Percentiles rank a stretch among this genome's conserved stretches.
phyloP scores from a whole-genome alignment of 2,888 invertebrate species.

The Bellardia pandia region DNA sequence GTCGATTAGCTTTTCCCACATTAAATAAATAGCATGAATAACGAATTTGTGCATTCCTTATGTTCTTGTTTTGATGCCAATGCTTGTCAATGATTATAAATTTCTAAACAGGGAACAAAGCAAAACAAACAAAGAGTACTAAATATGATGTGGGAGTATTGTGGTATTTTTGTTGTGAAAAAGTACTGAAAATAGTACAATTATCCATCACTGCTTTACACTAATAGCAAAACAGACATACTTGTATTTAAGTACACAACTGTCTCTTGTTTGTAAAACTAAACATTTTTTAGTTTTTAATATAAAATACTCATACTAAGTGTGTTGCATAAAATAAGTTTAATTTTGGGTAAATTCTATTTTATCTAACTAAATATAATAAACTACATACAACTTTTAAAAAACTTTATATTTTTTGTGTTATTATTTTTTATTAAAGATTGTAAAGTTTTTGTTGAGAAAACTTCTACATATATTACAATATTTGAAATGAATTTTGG shows the following conservation, averaged over 20 bases:
- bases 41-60: too few species aligned
- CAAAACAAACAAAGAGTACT: too few species aligned
- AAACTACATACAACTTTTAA: slow-evolving; percentile 19
- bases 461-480: neutral
- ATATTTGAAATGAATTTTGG: neutral
- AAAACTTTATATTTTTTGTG: slow-evolving; percentile 9
- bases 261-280: slow-evolving; percentile 1
- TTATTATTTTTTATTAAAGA: neutral
- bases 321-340: neutral
- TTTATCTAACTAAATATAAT: slow-evolving; percentile 33
- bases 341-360: slow-evolving; percentile 15
- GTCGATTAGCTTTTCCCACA: too few species aligned
- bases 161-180: too few species aligned
- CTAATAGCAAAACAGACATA: too few species aligned
- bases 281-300: slow-evolving; percentile 8
- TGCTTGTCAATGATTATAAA: too few species aligned
- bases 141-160: too few species aligned
- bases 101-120: too few species aligned
- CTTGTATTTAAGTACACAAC: neutral
- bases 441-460: slow-evolving; percentile 4
- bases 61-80: too few species aligned
- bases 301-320: slow-evolving; percentile 6
- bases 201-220: too few species aligned
- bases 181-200: too few species aligned
- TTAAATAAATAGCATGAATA: too few species aligned